Base-by-base conservation (phyloP, 1,140 invertebrate species). In the Littorina saxatilis region DNA sequence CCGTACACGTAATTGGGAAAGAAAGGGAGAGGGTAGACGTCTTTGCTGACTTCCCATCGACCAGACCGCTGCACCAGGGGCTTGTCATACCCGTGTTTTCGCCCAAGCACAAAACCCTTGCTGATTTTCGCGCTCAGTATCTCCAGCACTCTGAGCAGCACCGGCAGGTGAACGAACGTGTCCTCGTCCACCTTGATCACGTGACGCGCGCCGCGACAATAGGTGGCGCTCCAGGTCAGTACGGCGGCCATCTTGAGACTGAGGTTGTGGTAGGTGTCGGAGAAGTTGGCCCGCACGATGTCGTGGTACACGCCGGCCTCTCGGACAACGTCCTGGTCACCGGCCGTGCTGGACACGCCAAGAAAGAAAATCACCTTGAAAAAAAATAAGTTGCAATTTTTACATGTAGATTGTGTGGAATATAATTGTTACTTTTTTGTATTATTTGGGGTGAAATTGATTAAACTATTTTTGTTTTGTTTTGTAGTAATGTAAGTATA, bases 1-100 rank as follows among this genome's bases (percentile, higher is more conserved):
- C 88, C 89, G 50, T 80, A 79, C 35, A 83, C 77, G 78, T 91
- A 91, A 27, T 85, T 81, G 9, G 90, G 89, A 61, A 87, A 90
- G 40, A 74, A 63, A 9, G 76, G 72, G 66, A 87, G 79, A 9
- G 88, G 87, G 58, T 87, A 90, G 23, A 79, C 77, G 20, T 82
- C 72, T n/a, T 83, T 81, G 11, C 70, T 55, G 1, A 91, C 84
- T 20, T 81, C 84, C 88, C 90, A 90, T 11, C 37, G 32, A 13
- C 66, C 66, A 2, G 50, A n/a, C 2, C 86, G 70, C 0, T 4
- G 0, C 35, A 73, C 70, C 4, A 11, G 9, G 2, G 4, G 39
- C 5, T 2, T 17, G 17, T 39, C 7, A 0, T n/a, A 20, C 4
- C 9, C 3, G 70, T 47, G 40, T 27, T 27, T 40, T 1, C 23